A percentile compares a stretch with the other conserved stretches of the same genome.
These are phyloP conservation scores for Antedon mediterranea DNA, from an alignment of 53 echinoderm and acorn worm genomes.

Conservation along the genomic window DNA sequence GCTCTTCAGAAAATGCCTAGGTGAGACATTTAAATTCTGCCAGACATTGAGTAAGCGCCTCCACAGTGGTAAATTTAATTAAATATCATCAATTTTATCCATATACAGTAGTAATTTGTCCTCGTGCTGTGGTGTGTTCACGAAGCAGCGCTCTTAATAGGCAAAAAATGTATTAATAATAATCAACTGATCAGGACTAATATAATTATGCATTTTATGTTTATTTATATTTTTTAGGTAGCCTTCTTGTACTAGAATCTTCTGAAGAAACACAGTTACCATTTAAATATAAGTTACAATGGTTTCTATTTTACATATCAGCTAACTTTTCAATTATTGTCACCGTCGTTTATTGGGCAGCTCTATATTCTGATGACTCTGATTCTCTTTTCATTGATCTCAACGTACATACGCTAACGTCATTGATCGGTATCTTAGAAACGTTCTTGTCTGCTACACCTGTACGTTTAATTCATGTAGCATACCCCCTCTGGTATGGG, in stretches of 20 bases:
- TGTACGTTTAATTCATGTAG: slow-evolving; percentile 36
- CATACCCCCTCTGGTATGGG: slow-evolving; percentile 28
- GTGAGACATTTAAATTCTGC: too few relatives aligned
- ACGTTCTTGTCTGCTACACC: slow-evolving; percentile 31
- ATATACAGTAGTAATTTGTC: too few relatives aligned
- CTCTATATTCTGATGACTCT: slow-evolving; percentile 11
- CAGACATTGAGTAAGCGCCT: too few relatives aligned
- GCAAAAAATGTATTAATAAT: too few relatives aligned
- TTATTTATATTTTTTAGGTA: not conserved
- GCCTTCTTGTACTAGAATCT: not conserved
- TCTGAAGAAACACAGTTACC: not conserved
- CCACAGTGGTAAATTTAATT: too few relatives aligned
- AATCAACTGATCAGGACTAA: too few relatives aligned
- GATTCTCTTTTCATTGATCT: slow-evolving; percentile 10
- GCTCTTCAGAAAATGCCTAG: too few relatives aligned
- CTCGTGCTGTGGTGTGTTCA: too few relatives aligned
- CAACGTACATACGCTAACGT: slow-evolving; percentile 22
- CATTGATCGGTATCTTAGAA: slow-evolving; percentile 25
- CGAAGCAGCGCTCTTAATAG: too few relatives aligned
- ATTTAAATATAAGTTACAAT: slow-evolving; percentile 31
- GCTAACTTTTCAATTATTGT: slow-evolving; percentile 27
- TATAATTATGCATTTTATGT: not conserved
- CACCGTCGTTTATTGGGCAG: slow-evolving; percentile 38
- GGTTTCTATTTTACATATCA: slow-evolving; percentile 35
- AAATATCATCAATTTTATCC: too few relatives aligned